Conservation (phyloP, 2,888 invertebrate species). For the Eupithecia vulgata region DNA sequence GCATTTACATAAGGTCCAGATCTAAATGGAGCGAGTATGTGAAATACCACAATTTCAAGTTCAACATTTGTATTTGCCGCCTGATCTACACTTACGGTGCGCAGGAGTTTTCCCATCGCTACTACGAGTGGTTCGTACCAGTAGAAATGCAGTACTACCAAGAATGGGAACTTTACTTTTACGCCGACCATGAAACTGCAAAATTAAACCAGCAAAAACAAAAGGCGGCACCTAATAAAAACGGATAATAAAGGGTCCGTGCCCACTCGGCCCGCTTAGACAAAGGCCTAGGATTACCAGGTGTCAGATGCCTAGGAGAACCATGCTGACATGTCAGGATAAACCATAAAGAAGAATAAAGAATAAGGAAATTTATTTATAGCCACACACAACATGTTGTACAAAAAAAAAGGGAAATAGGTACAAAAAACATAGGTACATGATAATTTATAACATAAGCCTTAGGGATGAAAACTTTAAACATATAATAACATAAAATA, state of each 20-base stretch:
- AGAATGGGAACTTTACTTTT: slow-evolving; percentile 51
- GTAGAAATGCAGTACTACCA: slow-evolving; percentile 45
- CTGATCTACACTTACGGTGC: slow-evolving; percentile 40
- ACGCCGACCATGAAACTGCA: slow-evolving; percentile 8
- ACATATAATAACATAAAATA: too few relatives aligned
- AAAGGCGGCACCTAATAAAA: background rate
- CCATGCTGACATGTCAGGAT: background rate
- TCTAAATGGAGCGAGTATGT: slow-evolving; percentile 41
- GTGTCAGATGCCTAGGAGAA: too few relatives aligned
- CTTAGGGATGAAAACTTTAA: too few relatives aligned
- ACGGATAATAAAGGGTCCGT: too few relatives aligned
- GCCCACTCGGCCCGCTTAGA: too few relatives aligned
- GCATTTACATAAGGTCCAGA: slow-evolving; percentile 44
- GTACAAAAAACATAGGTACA: too few relatives aligned
- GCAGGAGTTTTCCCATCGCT: slow-evolving; percentile 13
- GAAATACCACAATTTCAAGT: slow-evolving; percentile 45
- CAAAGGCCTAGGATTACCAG: background rate
- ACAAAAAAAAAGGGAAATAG: too few relatives aligned
- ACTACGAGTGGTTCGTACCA: slow-evolving; percentile 53
- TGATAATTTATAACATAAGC: too few relatives aligned
- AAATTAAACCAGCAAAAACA: background rate
- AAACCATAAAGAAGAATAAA: too few relatives aligned
- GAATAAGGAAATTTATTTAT: too few relatives aligned
- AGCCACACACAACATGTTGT: too few relatives aligned
- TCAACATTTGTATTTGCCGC: slow-evolving; percentile 46